Conservation (phyloP, 2,797 vertebrate genomes). For the Falco novaeseelandiae region DNA sequence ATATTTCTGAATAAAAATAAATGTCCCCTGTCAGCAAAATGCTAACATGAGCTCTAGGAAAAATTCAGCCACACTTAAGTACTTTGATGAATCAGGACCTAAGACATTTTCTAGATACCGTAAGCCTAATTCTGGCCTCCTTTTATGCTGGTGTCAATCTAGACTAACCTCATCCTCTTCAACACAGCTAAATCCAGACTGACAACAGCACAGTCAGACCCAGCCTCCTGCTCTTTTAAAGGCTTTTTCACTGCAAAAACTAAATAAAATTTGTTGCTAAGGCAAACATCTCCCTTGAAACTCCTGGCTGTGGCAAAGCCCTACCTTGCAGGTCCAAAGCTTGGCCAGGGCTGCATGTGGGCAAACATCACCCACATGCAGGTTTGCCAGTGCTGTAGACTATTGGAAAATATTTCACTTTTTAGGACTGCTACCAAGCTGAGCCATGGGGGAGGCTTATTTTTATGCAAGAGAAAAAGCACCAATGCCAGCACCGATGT, state of each 20-base stretch:
- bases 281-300: not conserved
- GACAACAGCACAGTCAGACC: not conserved
- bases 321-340: not conserved
- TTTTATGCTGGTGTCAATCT: slow-evolving; percentile 18
- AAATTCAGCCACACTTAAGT: not conserved
- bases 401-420: not conserved
- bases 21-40: slow-evolving; percentile 7
- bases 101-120: slow-evolving; percentile 23
- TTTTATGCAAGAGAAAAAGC: not conserved
- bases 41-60: slow-evolving; percentile 22
- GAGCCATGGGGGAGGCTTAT: not conserved
- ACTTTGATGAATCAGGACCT: slow-evolving; percentile 44
- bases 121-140: slow-evolving; percentile 48
- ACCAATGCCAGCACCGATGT: not conserved
- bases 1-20: slow-evolving; percentile 51
- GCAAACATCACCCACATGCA: accelerated
- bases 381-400: not conserved
- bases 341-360: accelerated
- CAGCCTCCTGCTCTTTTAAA: not conserved
- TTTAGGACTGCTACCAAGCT: not conserved
- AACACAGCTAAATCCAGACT: slow-evolving; percentile 5
- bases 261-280: not conserved
- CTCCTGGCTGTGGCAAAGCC: not conserved
- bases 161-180: slow-evolving; percentile 37
- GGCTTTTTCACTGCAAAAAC: not conserved